Percentiles rank a stretch among this genome's conserved stretches.
These are phyloP conservation scores for Hyposoter dolosus DNA, from an alignment of 2,888 invertebrate genomes.

Conservation along the genomic window DNA sequence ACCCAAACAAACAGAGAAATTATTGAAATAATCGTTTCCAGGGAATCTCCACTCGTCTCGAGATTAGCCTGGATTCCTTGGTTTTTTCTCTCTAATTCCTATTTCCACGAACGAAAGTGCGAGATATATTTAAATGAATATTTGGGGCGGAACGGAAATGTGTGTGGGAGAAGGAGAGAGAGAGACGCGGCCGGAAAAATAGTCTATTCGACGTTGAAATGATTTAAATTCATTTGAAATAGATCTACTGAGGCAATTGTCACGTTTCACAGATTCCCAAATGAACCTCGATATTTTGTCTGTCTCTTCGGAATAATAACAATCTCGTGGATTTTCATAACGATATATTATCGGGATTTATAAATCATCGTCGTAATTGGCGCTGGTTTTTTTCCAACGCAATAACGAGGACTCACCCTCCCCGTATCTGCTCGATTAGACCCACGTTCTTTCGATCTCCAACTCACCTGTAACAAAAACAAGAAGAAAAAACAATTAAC, in stretches of 20 bases:
- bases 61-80: conserved; percentile 35
- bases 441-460: conserved; percentile 78
- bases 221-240: neutral
- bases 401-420: conserved; percentile 78
- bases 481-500: conserved; percentile 60
- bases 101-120: conserved; percentile 57
- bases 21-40: conserved; percentile 45
- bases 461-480: conserved; percentile 82
- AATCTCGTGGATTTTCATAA: neutral
- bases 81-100: conserved; percentile 45
- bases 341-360: conserved; percentile 29
- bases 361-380: conserved; percentile 16
- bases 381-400: conserved; percentile 57
- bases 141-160: conserved; percentile 55
- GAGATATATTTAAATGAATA: conserved; percentile 58
- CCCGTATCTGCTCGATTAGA: conserved; percentile 75
- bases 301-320: neutral
- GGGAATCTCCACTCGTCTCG: neutral
- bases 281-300: neutral
- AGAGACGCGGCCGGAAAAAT: neutral
- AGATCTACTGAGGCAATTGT: neutral
- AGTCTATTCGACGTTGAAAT: neutral
- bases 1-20: conserved; percentile 4
- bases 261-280: neutral
- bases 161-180: conserved; percentile 16